phyloP scores from a whole-genome alignment of 2,113 vertebrate genomes.

The Heteronetta atricapilla region DNA sequence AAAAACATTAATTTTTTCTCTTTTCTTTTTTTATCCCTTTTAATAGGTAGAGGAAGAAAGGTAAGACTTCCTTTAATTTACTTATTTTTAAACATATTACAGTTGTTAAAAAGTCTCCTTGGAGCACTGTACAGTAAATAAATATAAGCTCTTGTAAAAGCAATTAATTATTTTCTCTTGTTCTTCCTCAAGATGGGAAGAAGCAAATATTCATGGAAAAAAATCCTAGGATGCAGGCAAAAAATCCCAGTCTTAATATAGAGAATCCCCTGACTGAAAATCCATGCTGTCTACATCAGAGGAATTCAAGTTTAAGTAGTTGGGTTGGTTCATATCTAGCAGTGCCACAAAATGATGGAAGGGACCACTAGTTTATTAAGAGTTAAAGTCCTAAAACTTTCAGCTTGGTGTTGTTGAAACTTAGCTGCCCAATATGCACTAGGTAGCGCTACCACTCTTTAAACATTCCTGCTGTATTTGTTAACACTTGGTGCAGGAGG shows the following conservation, averaged over 20 bases:
- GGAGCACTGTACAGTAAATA: background rate
- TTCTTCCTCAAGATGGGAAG: background rate
- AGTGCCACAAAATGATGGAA: background rate
- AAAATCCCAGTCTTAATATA: background rate
- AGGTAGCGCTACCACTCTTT: background rate
- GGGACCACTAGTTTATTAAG: background rate
- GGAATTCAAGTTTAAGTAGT: background rate
- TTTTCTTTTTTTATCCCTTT: constrained; percentile 36
- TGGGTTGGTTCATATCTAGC: background rate
- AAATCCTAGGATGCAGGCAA: background rate
- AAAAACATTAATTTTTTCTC: constrained; percentile 28
- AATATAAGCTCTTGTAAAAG: background rate
- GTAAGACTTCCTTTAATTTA: constrained; percentile 63
- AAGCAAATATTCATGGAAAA: background rate
- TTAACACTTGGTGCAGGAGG: background rate
- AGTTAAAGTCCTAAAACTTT: background rate
- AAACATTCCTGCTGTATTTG: background rate
- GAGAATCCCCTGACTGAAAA: background rate
- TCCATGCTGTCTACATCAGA: background rate
- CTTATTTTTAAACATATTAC: background rate
- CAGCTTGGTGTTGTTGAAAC: background rate
- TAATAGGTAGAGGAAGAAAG: constrained; percentile 81
- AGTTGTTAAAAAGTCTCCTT: background rate
- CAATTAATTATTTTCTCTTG: background rate
- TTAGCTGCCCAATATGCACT: background rate